Evolutionary conservation across 2,888 invertebrate genomes (phyloP), one percentile per base, ranked within the genome.

Genomic region (Chorisops tibialis): DNA sequence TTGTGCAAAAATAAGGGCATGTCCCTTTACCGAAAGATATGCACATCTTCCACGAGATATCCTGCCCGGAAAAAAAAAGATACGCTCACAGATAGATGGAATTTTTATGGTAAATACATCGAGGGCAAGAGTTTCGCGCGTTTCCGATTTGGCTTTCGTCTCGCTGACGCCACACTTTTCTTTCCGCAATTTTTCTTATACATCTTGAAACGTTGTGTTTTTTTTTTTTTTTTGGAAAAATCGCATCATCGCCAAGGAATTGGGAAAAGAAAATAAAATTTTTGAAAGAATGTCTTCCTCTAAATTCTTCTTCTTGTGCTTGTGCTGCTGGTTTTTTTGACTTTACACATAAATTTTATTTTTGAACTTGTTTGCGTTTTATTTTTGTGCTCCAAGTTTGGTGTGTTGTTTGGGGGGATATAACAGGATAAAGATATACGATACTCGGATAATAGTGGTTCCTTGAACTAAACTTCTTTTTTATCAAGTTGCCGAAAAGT

Each of bases 131-230:
- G 56, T 56, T 39, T 45, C 11, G 56, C 39, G 45, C 56, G 45
- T 45, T 56, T 56, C 56, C 56, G 56, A 45, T 56, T 45, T 45
- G 30, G 19, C 45, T 43, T 18, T 45, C 56, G 56, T 56, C 56
- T 56, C 56, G 56, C 56, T 56, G 56, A 56, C 56, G 56, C 56
- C 56, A 56, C 24, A 43, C 56, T 56, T 56, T 56, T 56, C 45
- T 18, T 35, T 56, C 21, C 11, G 16, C 14, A 43, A 12, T 43
- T 56, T 45, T 19, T n/a, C 18, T 7, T 16, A 7, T 14, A 16
- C 16, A 54, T 12, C 18, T 14, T 30, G 35, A 45, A 45, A 43
- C 45, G n/a, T n/a, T n/a, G n/a, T n/a, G n/a, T n/a, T n/a, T n/a
- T n/a, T n/a, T n/a, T 30, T 43, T 56, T 24, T 56, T 56, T 16